These are phyloP conservation scores for Pecten maximus DNA, from an alignment of 2,888 invertebrate genomes.

Conservation along the genomic window DNA sequence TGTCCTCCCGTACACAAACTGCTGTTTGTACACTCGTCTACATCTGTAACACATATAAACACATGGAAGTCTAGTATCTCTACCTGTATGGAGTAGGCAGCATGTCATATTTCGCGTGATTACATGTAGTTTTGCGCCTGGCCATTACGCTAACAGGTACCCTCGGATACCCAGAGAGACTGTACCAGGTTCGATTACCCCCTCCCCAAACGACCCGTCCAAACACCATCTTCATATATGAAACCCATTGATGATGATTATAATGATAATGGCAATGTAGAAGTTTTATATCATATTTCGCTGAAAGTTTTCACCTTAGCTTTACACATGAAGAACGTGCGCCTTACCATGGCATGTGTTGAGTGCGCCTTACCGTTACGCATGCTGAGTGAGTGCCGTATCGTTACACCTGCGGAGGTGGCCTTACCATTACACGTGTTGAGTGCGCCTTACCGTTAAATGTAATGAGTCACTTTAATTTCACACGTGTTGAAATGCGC, in stretches of 20 bases:
- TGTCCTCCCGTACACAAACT: neutral
- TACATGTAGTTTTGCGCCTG: too few species aligned
- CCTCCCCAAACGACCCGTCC: too few species aligned
- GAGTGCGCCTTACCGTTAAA: neutral
- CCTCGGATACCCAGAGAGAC: too few species aligned
- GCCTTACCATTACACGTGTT: neutral
- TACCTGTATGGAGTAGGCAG: too few species aligned
- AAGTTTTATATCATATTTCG: too few species aligned
- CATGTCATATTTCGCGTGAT: too few species aligned
- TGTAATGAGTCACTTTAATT: neutral
- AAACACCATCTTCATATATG: too few species aligned
- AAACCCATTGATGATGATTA: too few species aligned
- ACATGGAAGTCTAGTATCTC: neutral
- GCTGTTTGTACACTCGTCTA: neutral
- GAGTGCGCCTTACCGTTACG: neutral
- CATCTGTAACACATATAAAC: neutral
- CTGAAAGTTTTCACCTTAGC: too few species aligned
- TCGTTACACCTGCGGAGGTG: neutral
- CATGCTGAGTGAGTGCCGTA: neutral
- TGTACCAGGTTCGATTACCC: too few species aligned
- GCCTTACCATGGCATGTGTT: neutral
- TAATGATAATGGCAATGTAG: too few species aligned
- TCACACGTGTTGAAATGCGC: neutral
- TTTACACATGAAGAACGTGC: neutral
- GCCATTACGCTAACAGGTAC: too few species aligned